Evolutionary conservation across 2,797 vertebrate species (phyloP), one percentile per base, ranked within the genome.

Genomic region (Rhinogobio ventralis): DNA sequence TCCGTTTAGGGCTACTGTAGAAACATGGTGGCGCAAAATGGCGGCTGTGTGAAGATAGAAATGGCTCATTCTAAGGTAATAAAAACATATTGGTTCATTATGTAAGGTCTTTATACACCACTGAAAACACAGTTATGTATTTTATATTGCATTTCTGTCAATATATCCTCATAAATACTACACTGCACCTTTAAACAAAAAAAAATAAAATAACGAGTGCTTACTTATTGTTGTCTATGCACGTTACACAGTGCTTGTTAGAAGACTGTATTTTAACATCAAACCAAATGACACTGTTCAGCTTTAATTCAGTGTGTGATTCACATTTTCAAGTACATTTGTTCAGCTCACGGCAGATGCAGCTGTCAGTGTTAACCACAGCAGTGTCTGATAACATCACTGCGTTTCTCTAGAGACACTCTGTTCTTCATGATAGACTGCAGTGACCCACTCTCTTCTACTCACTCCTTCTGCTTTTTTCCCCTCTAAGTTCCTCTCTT

Each of bases 321-420:
- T 82, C 28, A 10, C 45, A 45, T 66, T 20, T 66, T 28, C 10
- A 19, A 33, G 20, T 42, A 3, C 82, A 83, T 64, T 36, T 83
- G 62, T 62, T 68, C 62, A 20, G 23, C 13, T 2, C 17, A 68
- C 1, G 0, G 64, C 64, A 68, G 45, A 69, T 53, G 73, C 82
- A 68, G 46, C 62, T 83, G 73, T 67, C 46, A 14, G 39, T 79
- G 76, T 79, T 6, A 36, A 39, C 30, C 74, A 39, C 45, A 73
- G 53, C 53, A 60, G 23, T 64, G 33, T 39, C 8, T 82, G 67
- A 57, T 57, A 81, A 33, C 67, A 25, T 81, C 46, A 42, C 28
- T 11, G 17, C 17, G 23, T 23, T 51, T 75, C 71, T 67, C 60
- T 28, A 67, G 57, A 49, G 81, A 66, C 57, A 9, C 17, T 30